Percentiles rank a stretch among this genome's conserved stretches.
phyloP scores from a whole-genome alignment of 2,888 invertebrate species.

The Hedychridium roseum region DNA sequence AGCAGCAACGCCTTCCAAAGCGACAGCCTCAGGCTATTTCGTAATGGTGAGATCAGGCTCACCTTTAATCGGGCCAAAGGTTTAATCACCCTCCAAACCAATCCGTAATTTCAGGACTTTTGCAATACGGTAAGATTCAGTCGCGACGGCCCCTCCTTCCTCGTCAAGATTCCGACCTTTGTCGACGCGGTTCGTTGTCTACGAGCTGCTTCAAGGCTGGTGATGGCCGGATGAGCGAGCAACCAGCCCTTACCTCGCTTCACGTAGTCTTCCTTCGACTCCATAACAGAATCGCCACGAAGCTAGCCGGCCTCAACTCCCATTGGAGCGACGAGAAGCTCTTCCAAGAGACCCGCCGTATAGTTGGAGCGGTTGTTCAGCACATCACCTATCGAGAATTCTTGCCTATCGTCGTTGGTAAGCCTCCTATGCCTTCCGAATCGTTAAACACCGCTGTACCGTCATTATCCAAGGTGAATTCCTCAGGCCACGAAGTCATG shows the following conservation, averaged over 20 bases:
- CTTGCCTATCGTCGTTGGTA: constrained; percentile 80
- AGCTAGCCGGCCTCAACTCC: constrained; percentile 76
- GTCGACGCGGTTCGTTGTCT: constrained; percentile 76
- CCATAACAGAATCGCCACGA: constrained; percentile 79
- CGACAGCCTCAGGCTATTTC: constrained; percentile 78
- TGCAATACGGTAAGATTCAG: constrained; percentile 71
- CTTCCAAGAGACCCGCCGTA: constrained; percentile 84
- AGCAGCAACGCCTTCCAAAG: constrained; percentile 77
- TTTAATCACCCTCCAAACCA: neutral
- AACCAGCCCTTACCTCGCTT: constrained; percentile 79
- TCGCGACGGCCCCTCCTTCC: constrained; percentile 70
- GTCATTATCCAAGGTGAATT: neutral
- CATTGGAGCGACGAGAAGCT: constrained; percentile 90
- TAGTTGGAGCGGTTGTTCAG: constrained; percentile 83
- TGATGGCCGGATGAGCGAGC: constrained; percentile 81
- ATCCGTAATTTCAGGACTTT: constrained; percentile 45
- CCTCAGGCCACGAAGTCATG: constrained; percentile 75
- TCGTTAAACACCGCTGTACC: too few species aligned
- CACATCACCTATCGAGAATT: constrained; percentile 87
- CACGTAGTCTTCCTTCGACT: constrained; percentile 80
- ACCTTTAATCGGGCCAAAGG: neutral
- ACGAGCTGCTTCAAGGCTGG: constrained; percentile 81
- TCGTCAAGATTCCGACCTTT: constrained; percentile 71
- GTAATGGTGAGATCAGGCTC: constrained; percentile 68
- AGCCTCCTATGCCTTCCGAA: too few species aligned